Conservation (phyloP, 2,797 vertebrate genomes). For the Pipistrellus pygmaeus region DNA sequence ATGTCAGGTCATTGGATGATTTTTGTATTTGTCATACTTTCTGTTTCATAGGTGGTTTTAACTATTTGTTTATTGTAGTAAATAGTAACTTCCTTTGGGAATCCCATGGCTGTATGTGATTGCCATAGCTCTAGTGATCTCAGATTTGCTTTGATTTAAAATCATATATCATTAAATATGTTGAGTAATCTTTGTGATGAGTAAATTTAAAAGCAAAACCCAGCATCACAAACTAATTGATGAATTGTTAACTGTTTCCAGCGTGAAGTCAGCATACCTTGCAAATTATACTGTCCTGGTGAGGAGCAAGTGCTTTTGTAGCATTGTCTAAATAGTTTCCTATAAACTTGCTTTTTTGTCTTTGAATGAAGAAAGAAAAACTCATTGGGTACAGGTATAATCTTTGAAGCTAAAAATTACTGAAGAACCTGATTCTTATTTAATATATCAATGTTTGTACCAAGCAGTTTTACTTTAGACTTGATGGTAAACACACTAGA, state of each 20-base stretch:
- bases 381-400: neutral
- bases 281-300: neutral
- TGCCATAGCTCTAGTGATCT: conserved; percentile 5
- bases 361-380: conserved; percentile 42
- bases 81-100: conserved; percentile 47
- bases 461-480: neutral
- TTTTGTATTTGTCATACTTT: conserved; percentile 28
- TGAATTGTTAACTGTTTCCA: conserved; percentile 26
- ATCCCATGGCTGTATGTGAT: neutral
- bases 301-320: neutral
- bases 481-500: neutral
- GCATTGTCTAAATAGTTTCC: conserved; percentile 1
- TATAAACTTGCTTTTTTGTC: neutral
- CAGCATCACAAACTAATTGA: conserved; percentile 1
- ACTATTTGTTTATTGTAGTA: conserved; percentile 36
- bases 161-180: conserved; percentile 40
- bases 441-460: neutral
- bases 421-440: neutral
- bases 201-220: conserved; percentile 56
- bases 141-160: conserved; percentile 65
- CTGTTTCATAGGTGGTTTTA: conserved; percentile 1
- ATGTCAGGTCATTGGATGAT: neutral
- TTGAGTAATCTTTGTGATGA: conserved; percentile 64
- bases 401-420: neutral
- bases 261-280: conserved; percentile 4